A percentile compares a stretch with the other conserved stretches of the same genome.
phyloP scores from a whole-genome alignment of 2,797 vertebrate species.

The Takifugu ocellatus region DNA sequence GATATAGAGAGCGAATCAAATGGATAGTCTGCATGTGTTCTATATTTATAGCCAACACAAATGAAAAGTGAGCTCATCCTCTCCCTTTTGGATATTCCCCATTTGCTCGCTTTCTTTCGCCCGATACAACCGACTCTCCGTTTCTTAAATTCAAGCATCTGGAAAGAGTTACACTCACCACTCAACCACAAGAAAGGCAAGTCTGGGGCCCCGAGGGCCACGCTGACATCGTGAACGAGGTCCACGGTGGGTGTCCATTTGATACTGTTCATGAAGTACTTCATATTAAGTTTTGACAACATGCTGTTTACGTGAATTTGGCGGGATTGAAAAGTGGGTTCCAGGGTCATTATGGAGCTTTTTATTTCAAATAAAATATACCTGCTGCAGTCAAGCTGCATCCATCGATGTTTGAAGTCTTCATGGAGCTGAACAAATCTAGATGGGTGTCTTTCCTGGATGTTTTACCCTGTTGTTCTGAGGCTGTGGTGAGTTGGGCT shows the following conservation, averaged over 20 bases:
- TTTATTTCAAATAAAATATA: neutral
- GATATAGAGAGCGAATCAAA: conserved; percentile 69
- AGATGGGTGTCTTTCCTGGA: no score
- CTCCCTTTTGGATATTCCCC: conserved; percentile 46
- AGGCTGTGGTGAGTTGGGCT: no score
- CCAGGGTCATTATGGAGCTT: neutral
- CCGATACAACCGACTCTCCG: conserved; percentile 30
- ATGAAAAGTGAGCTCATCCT: conserved; percentile 81
- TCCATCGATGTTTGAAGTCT: no score
- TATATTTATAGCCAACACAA: conserved; percentile 77
- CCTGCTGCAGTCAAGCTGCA: no score
- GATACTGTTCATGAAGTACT: conserved; percentile 15
- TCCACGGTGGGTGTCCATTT: conserved; percentile 37
- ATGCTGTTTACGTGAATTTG: neutral
- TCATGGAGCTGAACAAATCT: no score
- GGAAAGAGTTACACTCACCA: conserved; percentile 66
- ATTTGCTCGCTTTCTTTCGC: conserved; percentile 48
- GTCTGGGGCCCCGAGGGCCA: conserved; percentile 35
- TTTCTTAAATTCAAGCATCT: conserved; percentile 63
- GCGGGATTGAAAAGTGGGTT: neutral
- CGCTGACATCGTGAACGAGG: conserved; percentile 33
- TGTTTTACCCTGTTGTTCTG: no score
- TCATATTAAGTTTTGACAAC: conserved; percentile 12
- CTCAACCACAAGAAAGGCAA: conserved; percentile 58
- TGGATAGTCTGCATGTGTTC: conserved; percentile 74